These are phyloP conservation scores for Drosophila ogumai DNA, from an alignment of 1,140 invertebrate species.

Conservation along the genomic window DNA sequence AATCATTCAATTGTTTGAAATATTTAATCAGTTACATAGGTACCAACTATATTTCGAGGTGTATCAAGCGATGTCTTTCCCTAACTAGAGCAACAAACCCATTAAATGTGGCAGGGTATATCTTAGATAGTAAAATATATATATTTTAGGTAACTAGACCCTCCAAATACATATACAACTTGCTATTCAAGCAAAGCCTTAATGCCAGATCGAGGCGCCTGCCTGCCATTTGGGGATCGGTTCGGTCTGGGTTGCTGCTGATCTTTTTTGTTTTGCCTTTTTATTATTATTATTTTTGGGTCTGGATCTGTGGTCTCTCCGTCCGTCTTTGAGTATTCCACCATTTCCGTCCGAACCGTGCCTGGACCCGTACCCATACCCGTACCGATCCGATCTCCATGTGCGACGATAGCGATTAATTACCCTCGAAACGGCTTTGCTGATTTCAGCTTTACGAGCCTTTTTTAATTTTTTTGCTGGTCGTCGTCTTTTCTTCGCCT, in stretches of 20 bases:
- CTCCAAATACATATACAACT: slow-evolving; percentile 3
- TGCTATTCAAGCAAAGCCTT: slow-evolving; percentile 32
- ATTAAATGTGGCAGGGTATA: background rate
- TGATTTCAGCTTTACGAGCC: slow-evolving; percentile 81
- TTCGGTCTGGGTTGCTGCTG: slow-evolving; percentile 13
- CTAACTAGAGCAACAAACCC: slow-evolving; percentile 10
- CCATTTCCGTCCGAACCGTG: slow-evolving; percentile 14
- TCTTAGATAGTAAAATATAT: slow-evolving; percentile 1
- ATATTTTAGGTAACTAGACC: slow-evolving; percentile 14
- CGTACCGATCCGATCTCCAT: slow-evolving; percentile 32
- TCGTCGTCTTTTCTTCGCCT: slow-evolving; percentile 63
- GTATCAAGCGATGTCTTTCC: background rate
- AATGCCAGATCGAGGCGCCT: slow-evolving; percentile 21
- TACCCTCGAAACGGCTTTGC: slow-evolving; percentile 71
- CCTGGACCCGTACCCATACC: slow-evolving; percentile 13
- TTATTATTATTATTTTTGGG: slow-evolving; percentile 15
- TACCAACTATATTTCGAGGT: background rate
- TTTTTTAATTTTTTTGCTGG: slow-evolving; percentile 69
- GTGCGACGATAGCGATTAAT: slow-evolving; percentile 67
- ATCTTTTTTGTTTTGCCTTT: background rate
- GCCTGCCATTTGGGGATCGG: slow-evolving; percentile 22
- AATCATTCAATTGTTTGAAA: background rate
- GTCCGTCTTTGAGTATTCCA: slow-evolving; percentile 22
- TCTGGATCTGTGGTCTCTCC: slow-evolving; percentile 29
- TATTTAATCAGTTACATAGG: background rate